Percentiles rank a stretch among this genome's conserved stretches.
phyloP scores from a whole-genome alignment of 2,797 vertebrate genomes.

The Megaceryle alcyon region DNA sequence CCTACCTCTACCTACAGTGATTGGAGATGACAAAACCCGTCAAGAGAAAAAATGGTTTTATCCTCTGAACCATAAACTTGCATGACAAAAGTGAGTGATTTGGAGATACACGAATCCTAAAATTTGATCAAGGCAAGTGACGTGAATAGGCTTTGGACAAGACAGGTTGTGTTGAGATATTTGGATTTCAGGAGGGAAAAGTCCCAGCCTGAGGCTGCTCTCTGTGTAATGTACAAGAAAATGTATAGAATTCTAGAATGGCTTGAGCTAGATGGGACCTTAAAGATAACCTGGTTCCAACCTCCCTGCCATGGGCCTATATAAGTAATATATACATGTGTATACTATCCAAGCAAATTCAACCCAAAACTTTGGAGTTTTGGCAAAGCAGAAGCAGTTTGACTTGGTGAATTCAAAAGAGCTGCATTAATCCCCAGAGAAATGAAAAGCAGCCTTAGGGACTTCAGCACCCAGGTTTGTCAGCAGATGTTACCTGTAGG shows the following conservation, averaged over 20 bases:
- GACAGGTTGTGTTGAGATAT: neutral
- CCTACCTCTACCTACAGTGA: neutral
- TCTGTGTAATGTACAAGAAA: neutral
- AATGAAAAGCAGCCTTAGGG: neutral
- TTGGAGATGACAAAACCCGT: neutral
- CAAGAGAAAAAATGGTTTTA: constrained; percentile 26
- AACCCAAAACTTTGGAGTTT: neutral
- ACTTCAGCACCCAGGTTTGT: fast-evolving
- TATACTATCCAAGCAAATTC: neutral
- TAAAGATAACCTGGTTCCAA: too few relatives aligned
- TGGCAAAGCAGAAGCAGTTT: neutral
- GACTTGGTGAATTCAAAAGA: neutral
- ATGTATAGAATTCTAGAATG: neutral
- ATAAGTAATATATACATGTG: neutral
- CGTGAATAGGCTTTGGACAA: neutral
- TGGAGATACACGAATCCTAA: neutral
- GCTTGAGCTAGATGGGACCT: too few relatives aligned
- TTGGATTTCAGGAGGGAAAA: neutral
- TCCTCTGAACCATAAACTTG: neutral
- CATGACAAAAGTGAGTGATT: neutral
- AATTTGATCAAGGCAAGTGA: neutral
- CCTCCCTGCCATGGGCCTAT: neutral
- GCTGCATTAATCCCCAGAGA: fast-evolving
- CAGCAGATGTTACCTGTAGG: constrained; percentile 86
- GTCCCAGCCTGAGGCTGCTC: neutral